phyloP scores from a whole-genome alignment of 1,140 invertebrate species.

The Cyrtorhinus lividipennis region DNA sequence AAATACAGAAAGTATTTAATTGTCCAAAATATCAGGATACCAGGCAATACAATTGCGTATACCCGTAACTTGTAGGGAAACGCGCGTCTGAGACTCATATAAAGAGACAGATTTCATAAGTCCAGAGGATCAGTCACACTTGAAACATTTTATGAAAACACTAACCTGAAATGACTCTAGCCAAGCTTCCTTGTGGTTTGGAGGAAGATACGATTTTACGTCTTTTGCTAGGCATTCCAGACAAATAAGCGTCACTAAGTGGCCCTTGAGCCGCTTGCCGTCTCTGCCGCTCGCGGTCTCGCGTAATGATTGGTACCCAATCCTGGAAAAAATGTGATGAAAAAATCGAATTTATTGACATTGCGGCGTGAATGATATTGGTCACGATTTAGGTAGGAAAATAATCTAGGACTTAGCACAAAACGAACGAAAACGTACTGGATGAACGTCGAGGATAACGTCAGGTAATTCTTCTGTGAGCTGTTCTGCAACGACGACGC shows the following conservation, averaged over 20 bases:
- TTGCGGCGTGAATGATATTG: too few species aligned
- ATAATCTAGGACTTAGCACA: too few species aligned
- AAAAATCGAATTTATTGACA: too few species aligned
- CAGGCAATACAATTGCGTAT: too few species aligned
- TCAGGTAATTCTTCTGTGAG: conserved; percentile 32
- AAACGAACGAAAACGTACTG: conserved; percentile 32
- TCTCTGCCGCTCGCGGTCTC: conserved; percentile 50
- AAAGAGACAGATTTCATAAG: too few species aligned
- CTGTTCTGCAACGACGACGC: conserved; percentile 13
- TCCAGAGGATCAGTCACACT: too few species aligned
- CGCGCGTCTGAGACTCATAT: not conserved
- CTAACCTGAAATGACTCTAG: conserved; percentile 26
- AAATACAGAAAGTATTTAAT: too few species aligned
- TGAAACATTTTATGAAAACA: conserved; percentile 6
- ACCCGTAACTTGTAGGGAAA: not conserved
- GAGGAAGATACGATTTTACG: conserved; percentile 44
- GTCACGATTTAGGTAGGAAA: too few species aligned
- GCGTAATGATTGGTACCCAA: conserved; percentile 67
- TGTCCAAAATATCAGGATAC: too few species aligned
- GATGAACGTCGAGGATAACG: conserved; percentile 36
- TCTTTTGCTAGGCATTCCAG: conserved; percentile 63
- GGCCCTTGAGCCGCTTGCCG: conserved; percentile 38
- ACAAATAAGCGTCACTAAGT: conserved; percentile 70
- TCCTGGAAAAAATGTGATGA: too few species aligned
- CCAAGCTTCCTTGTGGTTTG: conserved; percentile 25